A percentile compares a stretch with the other conserved stretches of the same genome.
These are phyloP conservation scores for Cavia aperea DNA, from an alignment of 2,113 vertebrate genomes.

Conservation along the genomic window DNA sequence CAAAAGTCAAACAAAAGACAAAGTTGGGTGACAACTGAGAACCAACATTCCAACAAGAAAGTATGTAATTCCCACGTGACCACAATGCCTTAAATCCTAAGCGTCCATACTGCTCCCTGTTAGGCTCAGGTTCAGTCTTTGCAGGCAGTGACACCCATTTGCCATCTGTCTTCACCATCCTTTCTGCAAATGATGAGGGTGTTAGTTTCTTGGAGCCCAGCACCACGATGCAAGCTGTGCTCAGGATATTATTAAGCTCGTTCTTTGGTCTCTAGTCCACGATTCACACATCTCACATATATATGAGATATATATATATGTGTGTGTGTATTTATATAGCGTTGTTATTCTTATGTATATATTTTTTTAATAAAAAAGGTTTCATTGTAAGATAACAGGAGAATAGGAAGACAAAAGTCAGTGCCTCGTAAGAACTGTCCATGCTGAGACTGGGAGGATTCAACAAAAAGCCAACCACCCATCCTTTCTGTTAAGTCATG, in stretches of 20 bases:
- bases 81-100: not conserved
- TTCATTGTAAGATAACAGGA: too few species aligned
- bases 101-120: not conserved
- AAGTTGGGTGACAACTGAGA: not conserved
- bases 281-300: not conserved
- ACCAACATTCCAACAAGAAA: not conserved
- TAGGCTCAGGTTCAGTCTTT: not conserved
- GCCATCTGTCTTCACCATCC: not conserved
- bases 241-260: too few species aligned
- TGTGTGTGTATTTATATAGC: too few species aligned
- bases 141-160: not conserved
- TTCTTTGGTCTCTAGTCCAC: not conserved
- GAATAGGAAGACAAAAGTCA: too few species aligned
- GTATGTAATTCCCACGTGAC: not conserved
- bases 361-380: too few species aligned
- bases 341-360: too few species aligned
- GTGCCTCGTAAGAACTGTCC: too few species aligned
- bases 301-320: too few species aligned
- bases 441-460: too few species aligned
- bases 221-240: not conserved
- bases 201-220: not conserved
- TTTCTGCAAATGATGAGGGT: not conserved
- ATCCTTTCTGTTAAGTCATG: too few species aligned
- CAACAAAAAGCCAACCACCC: too few species aligned
- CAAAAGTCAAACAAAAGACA: not conserved